Base-by-base conservation (phyloP, 2,797 vertebrate genomes). In the Margarornis squamiger region DNA sequence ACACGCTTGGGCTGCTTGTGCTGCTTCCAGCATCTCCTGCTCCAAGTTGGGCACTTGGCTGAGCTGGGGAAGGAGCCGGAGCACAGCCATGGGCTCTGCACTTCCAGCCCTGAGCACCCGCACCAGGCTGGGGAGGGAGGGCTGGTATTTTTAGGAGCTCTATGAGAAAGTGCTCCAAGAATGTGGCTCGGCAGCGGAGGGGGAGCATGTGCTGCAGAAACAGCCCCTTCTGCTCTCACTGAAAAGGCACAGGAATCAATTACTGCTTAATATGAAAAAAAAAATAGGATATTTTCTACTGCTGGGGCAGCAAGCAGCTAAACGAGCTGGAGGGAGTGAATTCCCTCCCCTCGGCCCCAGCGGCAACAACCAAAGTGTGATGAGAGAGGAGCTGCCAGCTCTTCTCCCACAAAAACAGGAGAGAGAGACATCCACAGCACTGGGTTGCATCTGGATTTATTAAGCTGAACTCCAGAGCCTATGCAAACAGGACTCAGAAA, bases 1-100 rank as follows among this genome's bases (percentile, higher is more conserved):
- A 95, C 90, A 86, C 52, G 88, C 92, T 95, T 91, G 66, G 92
- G 94, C 94, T 95, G 63, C 90, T 80, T 92, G 38, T 19, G 91
- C 85, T 52, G 91, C 94, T 96, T 59, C 91, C 90, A 71, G 93
- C 90, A 52, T 62, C 83, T 77, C 74, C 58, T 30, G 24, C 86
- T 67, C 74, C 43, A 3, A 48, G 67, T 16, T 61, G 36, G 29
- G 80, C 4, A 3, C 58, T 76, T 23, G 78, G 87, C 75, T 63
- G 20, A 15, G 61, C 38, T 55, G 14, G 62, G 45, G 34, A 8
- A 57, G 66, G 38, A 52, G 13, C 10, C 12, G 0, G 51, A 20
- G 18, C 19, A 4, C 1, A 8, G 46, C 46, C 26, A 20, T 4
- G 46, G 32, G 43, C 63, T 34, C 63, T 51, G 32, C 62, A 29